These are phyloP conservation scores for Microcebus tavaratra DNA, from an alignment of 2,113 vertebrate genomes.

Conservation along the genomic window DNA sequence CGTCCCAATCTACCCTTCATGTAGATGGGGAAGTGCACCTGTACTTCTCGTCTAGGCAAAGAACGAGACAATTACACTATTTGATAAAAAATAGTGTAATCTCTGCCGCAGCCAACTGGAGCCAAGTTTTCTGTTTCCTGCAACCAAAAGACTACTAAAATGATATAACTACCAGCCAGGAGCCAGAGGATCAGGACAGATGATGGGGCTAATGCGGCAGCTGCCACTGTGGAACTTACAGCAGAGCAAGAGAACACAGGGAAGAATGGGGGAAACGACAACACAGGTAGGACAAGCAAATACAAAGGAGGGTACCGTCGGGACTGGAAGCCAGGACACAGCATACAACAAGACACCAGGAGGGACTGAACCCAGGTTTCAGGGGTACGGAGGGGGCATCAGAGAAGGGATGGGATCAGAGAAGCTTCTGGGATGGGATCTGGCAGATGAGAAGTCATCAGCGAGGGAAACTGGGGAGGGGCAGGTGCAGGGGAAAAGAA, in stretches of 20 bases:
- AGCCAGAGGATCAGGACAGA: background rate
- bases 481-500: background rate
- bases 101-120: background rate
- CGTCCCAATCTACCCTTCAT: background rate
- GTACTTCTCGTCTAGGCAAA: background rate
- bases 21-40: background rate
- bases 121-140: background rate
- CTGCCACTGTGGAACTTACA: rapidly evolving
- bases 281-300: background rate
- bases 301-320: rapidly evolving
- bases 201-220: rapidly evolving
- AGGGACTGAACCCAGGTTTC: background rate
- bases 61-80: background rate
- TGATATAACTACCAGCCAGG: background rate
- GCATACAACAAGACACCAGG: rapidly evolving
- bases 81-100: background rate
- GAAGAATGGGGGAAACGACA: rapidly evolving
- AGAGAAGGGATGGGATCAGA: too few species aligned
- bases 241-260: background rate
- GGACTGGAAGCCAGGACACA: rapidly evolving
- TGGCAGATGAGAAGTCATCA: background rate
- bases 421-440: background rate
- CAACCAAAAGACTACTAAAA: background rate
- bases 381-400: background rate
- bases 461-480: background rate